Percentiles rank a stretch among this genome's conserved stretches.
Conservation (phyloP, 2,797 vertebrate genomes). For the Thaleichthys pacificus region DNA sequence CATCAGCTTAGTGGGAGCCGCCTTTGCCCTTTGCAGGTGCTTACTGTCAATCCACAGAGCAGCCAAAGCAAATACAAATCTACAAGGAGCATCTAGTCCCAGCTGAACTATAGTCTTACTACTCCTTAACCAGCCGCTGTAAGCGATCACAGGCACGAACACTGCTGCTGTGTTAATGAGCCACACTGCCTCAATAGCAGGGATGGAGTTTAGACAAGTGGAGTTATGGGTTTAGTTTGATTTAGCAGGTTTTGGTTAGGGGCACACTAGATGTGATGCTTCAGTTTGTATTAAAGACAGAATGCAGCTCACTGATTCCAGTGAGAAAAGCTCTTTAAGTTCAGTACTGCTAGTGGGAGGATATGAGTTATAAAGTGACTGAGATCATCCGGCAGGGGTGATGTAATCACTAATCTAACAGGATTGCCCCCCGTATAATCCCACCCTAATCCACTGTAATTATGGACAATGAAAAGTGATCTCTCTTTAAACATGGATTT, state of each 20-base stretch:
- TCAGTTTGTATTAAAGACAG: not conserved
- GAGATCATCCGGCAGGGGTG: constrained; percentile 17
- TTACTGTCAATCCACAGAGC: constrained; percentile 4
- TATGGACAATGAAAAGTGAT: constrained; percentile 44
- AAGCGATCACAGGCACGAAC: not conserved
- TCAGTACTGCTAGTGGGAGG: no score
- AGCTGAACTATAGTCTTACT: not conserved
- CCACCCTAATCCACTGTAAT: constrained; percentile 42
- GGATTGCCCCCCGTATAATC: constrained; percentile 32
- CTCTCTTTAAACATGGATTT: constrained; percentile 44
- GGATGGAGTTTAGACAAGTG: not conserved
- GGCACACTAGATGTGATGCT: not conserved
- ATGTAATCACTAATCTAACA: constrained; percentile 39
- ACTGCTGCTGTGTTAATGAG: constrained; percentile 41
- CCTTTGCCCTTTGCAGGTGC: not conserved
- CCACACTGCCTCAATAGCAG: no score
- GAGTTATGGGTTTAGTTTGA: no score
- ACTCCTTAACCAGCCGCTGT: not conserved
- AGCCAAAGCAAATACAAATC: constrained; percentile 7
- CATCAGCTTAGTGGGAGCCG: not conserved
- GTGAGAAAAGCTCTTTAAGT: no score
- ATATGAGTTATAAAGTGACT: constrained; percentile 5
- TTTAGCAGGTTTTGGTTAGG: no score
- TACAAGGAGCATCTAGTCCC: not conserved
- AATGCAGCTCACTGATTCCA: constrained; percentile 6